Conservation (phyloP, 2,113 vertebrate species). For the Solea senegalensis region DNA sequence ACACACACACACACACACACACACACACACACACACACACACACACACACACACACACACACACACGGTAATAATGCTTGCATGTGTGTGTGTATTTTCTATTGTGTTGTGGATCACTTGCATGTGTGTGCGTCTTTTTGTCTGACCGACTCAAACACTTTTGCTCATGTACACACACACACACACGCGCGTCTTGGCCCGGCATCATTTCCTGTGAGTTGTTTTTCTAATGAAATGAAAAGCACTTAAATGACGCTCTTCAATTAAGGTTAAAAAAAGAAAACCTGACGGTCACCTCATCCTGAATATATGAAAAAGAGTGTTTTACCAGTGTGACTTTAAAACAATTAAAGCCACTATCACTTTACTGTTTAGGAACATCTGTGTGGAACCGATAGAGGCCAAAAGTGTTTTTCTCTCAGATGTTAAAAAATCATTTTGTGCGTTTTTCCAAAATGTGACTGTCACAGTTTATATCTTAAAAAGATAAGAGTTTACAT, state of each 20-base stretch:
- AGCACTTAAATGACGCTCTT: conserved; percentile 5
- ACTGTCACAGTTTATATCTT: neutral
- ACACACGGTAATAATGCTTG: conserved; percentile 1
- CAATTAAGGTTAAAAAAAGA: neutral
- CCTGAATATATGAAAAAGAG: neutral
- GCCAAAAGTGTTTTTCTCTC: too few species aligned
- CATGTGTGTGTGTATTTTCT: neutral
- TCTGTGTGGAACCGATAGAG: neutral
- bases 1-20: neutral
- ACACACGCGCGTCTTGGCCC: too few species aligned
- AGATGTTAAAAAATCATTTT: too few species aligned
- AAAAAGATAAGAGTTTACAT: neutral
- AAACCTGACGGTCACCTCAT: neutral
- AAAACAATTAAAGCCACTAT: neutral
- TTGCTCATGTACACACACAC: too few species aligned
- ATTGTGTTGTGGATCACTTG: neutral
- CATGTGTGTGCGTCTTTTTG: neutral
- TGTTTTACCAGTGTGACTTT: too few species aligned
- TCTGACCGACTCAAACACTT: conserved; percentile 2
- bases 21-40: conserved; percentile 1
- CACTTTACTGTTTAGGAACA: neutral
- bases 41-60: neutral
- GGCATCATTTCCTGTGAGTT: conserved; percentile 32
- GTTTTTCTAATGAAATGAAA: conserved; percentile 13
- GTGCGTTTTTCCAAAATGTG: neutral